Evolutionary conservation across 2,797 vertebrate species (phyloP), one percentile per base, ranked within the genome.

Genomic region (Coilia nasus): DNA sequence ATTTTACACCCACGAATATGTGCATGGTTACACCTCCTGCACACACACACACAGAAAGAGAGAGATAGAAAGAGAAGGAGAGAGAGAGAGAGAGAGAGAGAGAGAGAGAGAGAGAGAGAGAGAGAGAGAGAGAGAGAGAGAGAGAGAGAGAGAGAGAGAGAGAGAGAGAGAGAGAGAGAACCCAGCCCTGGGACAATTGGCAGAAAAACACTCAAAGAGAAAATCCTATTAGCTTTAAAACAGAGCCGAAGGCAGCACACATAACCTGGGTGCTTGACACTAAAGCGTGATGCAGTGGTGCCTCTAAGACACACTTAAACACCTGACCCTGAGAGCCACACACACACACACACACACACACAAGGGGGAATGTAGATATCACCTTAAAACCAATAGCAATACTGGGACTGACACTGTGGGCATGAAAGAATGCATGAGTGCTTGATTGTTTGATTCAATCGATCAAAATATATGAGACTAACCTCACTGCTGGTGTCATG

Each of bases 31-130:
- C 50, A 54, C 7, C 2, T 54, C 2, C 50, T 9, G 7, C 7
- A 54, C n/a, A 71, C 2, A 78, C 15, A 71, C 64, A 78, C 6
- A 78, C 31, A 78, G 25, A 71, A 0, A 54, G 2, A 54, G 2
- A 54, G 2, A 54, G 1, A 14, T 1, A 54, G 50, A 54, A 14
- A 54, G 50, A 47, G 46, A 47, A 47, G 46, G 46, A 35, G 17
- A 25, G 46, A 25, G 46, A 56, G 81, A 85, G 64, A n/a, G 81
- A 82, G 31, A 75, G 21, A 84, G 81, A 28, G n/a, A 81, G 15
- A 12, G 50, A 84, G 83, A 56, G 56, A 83, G 57, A 81, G 47
- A 41, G n/a, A n/a, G 67, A 80, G 10, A 62, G 82, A 84, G 83
- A 54, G 50, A 54, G 50, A 54, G 50, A 54, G 50, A 54, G 50